A percentile compares a stretch with the other conserved stretches of the same genome.
phyloP scores from a whole-genome alignment of 2,888 invertebrate genomes.

The Adineta ricciae region DNA sequence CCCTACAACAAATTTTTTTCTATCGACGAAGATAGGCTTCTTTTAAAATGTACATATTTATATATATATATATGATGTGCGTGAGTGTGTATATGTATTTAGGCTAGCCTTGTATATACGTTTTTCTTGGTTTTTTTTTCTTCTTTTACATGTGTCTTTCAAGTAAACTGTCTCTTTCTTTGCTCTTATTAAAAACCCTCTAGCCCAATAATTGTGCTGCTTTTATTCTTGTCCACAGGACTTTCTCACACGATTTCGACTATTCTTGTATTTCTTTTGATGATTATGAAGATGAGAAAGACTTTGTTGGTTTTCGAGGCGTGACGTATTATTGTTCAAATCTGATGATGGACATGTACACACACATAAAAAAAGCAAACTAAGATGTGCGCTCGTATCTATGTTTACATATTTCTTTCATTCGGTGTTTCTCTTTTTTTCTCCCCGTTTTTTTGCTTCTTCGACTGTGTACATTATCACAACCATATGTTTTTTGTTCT shows the following conservation, averaged over 20 bases:
- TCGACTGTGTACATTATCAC: not conserved
- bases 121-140: not conserved
- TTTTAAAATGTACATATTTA: not conserved
- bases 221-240: not conserved
- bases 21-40: conserved; percentile 9
- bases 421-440: not conserved
- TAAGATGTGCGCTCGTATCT: not conserved
- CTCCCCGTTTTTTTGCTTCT: not conserved
- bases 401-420: not conserved
- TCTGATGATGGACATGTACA: not conserved
- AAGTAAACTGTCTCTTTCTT: not conserved
- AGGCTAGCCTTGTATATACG: not conserved
- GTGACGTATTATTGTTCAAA: not conserved
- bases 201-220: conserved; percentile 9
- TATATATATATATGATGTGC: not conserved
- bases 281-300: not conserved
- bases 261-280: not conserved
- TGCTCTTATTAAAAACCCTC: not conserved
- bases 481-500: not conserved
- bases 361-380: not conserved
- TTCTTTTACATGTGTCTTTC: conserved; percentile 13
- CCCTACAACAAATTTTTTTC: not conserved
- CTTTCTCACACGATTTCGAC: not conserved
- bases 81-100: not conserved
- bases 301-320: not conserved